Base-by-base conservation (phyloP, 2,888 invertebrate species). In the Panzeria rudis region DNA sequence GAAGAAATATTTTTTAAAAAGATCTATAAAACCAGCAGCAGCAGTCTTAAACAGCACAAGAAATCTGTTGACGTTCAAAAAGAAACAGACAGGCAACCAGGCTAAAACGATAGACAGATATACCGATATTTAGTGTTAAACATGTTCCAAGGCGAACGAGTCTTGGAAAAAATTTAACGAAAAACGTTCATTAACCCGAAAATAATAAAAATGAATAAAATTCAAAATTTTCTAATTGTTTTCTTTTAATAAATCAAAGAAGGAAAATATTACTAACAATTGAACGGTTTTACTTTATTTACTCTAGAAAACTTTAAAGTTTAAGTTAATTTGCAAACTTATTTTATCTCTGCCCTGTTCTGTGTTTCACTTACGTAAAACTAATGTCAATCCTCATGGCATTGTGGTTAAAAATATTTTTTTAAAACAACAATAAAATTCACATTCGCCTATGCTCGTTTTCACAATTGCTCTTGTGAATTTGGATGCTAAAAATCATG, bases 111-210 rank as follows among this genome's bases (percentile, higher is more conserved):
- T 47, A 73, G 66, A 15, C 66, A 52, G 66, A 73, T 52, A 71
- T 13, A 54, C 44, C 81, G 52, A 29, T 3, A 15, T 72, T 82
- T 76, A 64, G 35, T 76, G 38, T 84, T 83, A 54, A 87, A 87
- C 88, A 88, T 88, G 87, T 88, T 88, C 90, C 91, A 91, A 91
- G 91, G 91, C 90, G 90, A 91, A 91, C 91, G 86, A 89, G 91
- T 91, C 88, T 89, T 89, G 86, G 86, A 52, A 86, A 87, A 86
- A 86, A 84, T 78, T 44, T 81, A 75, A 71, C 17, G 69, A 35
- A 83, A 86, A 47, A 75, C 88, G 88, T 88, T 87, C 88, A 86
- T 87, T 88, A 75, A 79, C 85, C 82, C 85, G 82, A 78, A 78
- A 77, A 78, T 78, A 62, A 3, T 41, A 15, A 13, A 50, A 8